These are phyloP conservation scores for Sialis lutaria DNA, from an alignment of 2,888 invertebrate genomes.

Conservation along the genomic window DNA sequence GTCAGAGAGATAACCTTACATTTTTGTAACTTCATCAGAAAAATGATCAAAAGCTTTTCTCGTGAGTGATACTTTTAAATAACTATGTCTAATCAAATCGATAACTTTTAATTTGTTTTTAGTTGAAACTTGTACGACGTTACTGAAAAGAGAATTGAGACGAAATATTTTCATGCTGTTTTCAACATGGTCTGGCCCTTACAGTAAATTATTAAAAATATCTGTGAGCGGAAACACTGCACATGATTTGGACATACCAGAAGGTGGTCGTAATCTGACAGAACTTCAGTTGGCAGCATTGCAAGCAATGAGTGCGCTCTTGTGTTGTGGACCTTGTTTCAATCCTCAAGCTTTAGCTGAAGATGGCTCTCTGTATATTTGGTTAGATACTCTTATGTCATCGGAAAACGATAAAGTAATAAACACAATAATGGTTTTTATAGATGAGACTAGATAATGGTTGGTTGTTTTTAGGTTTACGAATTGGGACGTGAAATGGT, in stretches of 20 bases:
- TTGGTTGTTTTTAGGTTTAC: slow-evolving; percentile 49
- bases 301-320: slow-evolving; percentile 87
- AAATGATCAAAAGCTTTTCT: slow-evolving; percentile 86
- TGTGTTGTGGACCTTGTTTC: slow-evolving; percentile 93
- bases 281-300: slow-evolving; percentile 32
- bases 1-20: slow-evolving; percentile 81
- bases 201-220: slow-evolving; percentile 23
- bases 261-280: slow-evolving; percentile 14
- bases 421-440: not conserved
- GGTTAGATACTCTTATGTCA: slow-evolving; percentile 81
- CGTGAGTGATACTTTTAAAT: slow-evolving; percentile 36
- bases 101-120: slow-evolving; percentile 16
- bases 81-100: not conserved
- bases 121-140: slow-evolving; percentile 76
- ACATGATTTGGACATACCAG: slow-evolving; percentile 14
- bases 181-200: slow-evolving; percentile 85
- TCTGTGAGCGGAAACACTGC: slow-evolving; percentile 11
- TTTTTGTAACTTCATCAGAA: slow-evolving; percentile 85
- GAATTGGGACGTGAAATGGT: slow-evolving; percentile 85
- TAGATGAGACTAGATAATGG: not conserved
- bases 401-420: slow-evolving; percentile 71
- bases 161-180: slow-evolving; percentile 81
- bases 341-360: slow-evolving; percentile 69
- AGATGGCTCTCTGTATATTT: slow-evolving; percentile 84
- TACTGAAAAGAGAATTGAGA: slow-evolving; percentile 74